Base-by-base conservation (phyloP, 2,113 vertebrate genomes). In the Tringa solitaria region DNA sequence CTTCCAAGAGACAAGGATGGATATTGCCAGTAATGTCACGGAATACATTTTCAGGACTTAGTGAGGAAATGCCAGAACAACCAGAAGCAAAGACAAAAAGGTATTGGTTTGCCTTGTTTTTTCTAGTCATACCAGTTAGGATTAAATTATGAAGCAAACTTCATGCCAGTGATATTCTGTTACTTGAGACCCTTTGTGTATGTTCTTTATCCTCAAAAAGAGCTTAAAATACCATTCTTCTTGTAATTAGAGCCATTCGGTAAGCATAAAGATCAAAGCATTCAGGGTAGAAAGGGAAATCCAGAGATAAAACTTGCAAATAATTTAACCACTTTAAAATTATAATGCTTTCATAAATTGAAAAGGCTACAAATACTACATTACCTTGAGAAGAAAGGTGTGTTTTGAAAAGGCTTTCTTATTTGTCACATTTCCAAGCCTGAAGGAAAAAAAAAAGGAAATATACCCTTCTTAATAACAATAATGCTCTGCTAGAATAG, bases 1-100 rank as follows among this genome's bases (percentile, higher is more conserved):
- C 89, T 65, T 96, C 96, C 77, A 97, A 98, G 41, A 97, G 84
- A 48, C 95, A 98, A 70, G 95, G 96, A 95, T 98, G 98, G 98
- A 90, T 97, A 48, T 41, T 96, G 53, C 97, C 97, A 6, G 92
- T 87, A 87, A 93, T 98, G 27, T 89, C 97, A 83, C 97, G 79
- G 84, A 98, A 98, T 51, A 87, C 96, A 5, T 97, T 98, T 20
- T 93, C 98, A 54, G 85, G 96, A 84, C 50, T 98, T 14, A 85
- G 94, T 32, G 95, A 94, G 57, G 63, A 96, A 68, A 97, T 98
- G 51, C 87, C 97, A 24, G 95, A 97, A 53, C 93, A 97, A 32
- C 92, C 95, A 67, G 96, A 96, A 87, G 67, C 91, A 70, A 96
- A 97, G 59, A 61, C 82, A 64, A 97, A 98, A 96, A 98, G 98